phyloP scores from a whole-genome alignment of 2,888 invertebrate genomes.

The Amiota minor region DNA sequence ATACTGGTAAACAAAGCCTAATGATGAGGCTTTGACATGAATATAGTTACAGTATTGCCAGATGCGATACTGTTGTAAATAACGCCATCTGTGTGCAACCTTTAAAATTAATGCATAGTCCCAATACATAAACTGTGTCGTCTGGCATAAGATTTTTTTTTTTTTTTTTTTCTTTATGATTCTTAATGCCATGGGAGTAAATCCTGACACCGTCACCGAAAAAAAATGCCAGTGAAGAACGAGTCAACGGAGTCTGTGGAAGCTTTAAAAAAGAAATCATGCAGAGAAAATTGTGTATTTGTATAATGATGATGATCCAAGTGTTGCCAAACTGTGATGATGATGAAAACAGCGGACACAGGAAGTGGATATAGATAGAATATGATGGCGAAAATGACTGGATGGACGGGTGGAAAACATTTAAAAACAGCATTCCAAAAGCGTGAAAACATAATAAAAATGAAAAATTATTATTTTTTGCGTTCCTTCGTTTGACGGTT shows the following conservation, averaged over 20 bases:
- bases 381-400: constrained; percentile 8
- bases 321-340: constrained; percentile 13
- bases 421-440: constrained; percentile 34
- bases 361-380: background rate
- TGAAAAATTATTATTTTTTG: constrained; percentile 47
- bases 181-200: too few relatives aligned
- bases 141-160: background rate
- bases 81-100: too few relatives aligned
- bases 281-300: constrained; percentile 11
- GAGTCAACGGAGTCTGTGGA: background rate
- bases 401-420: background rate
- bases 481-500: constrained; percentile 5
- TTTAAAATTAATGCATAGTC: too few relatives aligned
- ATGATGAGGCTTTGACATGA: too few relatives aligned
- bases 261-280: constrained; percentile 3
- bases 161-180: background rate
- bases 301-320: constrained; percentile 19
- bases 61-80: too few relatives aligned
- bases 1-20: too few relatives aligned
- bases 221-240: background rate
- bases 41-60: too few relatives aligned
- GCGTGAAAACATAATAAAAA: constrained; percentile 54
- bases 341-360: constrained; percentile 15
- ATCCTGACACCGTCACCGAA: background rate
- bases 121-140: constrained; percentile 27